Percentiles rank a stretch among this genome's conserved stretches.
Conservation (phyloP, 1,140 invertebrate species). For the Helicorthomorpha holstii region DNA sequence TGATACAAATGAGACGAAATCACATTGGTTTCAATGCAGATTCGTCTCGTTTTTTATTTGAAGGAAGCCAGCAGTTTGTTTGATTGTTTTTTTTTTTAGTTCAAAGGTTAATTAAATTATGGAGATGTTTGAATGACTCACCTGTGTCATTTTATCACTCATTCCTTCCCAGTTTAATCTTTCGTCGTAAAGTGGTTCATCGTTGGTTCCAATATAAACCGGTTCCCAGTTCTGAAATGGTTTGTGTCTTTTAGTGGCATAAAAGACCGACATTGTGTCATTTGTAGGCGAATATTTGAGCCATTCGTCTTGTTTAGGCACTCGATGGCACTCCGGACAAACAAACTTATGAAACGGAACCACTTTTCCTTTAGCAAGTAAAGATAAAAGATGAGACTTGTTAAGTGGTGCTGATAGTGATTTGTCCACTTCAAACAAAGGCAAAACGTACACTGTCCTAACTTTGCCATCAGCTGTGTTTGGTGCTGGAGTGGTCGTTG, state of each 20-base stretch:
- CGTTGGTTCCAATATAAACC: constrained; percentile 67
- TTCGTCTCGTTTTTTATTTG: too few species aligned
- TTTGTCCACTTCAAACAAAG: constrained; percentile 20
- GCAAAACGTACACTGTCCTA: constrained; percentile 25
- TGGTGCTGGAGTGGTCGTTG: too few species aligned
- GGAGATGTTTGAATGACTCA: too few species aligned
- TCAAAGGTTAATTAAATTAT: too few species aligned
- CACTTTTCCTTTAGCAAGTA: constrained; percentile 14
- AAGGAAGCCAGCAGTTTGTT: too few species aligned
- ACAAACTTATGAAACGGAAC: constrained; percentile 21
- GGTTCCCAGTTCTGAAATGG: constrained; percentile 66
- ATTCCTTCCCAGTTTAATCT: constrained; percentile 74
- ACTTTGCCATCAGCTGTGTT: too few species aligned
- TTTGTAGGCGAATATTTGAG: constrained; percentile 22
- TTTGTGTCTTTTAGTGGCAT: constrained; percentile 61
- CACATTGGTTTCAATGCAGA: too few species aligned
- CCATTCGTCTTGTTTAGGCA: constrained; percentile 16
- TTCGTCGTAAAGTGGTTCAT: constrained; percentile 31
- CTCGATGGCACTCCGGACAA: constrained; percentile 20
- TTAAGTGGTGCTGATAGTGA: constrained; percentile 12
- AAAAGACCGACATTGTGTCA: constrained; percentile 54
- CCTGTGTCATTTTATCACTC: constrained; percentile 45
- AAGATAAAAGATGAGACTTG: constrained; percentile 36
- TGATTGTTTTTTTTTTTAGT: too few species aligned
- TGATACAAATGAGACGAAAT: too few species aligned